Percentiles rank a stretch among this genome's conserved stretches.
These are phyloP conservation scores for Barnardius zonarius DNA, from an alignment of 2,113 vertebrate genomes.

Conservation along the genomic window DNA sequence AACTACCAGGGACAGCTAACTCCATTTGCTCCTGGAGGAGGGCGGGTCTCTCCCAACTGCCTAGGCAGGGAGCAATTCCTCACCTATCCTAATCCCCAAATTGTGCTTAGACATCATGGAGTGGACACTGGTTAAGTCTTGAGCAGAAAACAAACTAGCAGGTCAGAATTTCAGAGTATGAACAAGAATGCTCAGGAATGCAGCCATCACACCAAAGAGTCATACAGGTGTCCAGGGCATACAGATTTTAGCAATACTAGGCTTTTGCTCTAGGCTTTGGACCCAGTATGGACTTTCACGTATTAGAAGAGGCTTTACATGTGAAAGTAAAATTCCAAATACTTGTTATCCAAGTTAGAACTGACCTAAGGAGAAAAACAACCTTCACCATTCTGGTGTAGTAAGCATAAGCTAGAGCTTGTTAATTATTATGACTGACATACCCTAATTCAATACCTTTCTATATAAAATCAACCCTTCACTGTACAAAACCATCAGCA, in stretches of 20 bases:
- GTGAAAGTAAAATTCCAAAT: neutral
- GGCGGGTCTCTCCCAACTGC: fast-evolving
- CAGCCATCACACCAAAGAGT: neutral
- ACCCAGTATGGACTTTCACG: neutral
- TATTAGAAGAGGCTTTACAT: neutral
- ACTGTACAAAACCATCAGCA: neutral
- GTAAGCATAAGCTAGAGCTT: neutral
- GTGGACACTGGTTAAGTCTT: neutral
- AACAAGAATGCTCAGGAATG: fast-evolving
- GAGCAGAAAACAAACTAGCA: neutral
- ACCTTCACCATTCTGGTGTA: neutral
- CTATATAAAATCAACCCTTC: neutral
- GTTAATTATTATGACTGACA: neutral
- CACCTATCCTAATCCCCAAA: neutral
- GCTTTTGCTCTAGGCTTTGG: neutral
- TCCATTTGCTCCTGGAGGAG: neutral
- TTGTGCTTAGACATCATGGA: neutral
- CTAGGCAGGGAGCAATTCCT: neutral
- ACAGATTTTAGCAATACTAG: fast-evolving
- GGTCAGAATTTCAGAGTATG: neutral
- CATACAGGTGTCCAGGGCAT: neutral
- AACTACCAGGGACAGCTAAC: neutral
- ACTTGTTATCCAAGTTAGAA: neutral
- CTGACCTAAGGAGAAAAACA: neutral
- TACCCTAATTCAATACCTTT: neutral